Conservation (phyloP, 2,888 invertebrate species). For the Nysson spinosus region DNA sequence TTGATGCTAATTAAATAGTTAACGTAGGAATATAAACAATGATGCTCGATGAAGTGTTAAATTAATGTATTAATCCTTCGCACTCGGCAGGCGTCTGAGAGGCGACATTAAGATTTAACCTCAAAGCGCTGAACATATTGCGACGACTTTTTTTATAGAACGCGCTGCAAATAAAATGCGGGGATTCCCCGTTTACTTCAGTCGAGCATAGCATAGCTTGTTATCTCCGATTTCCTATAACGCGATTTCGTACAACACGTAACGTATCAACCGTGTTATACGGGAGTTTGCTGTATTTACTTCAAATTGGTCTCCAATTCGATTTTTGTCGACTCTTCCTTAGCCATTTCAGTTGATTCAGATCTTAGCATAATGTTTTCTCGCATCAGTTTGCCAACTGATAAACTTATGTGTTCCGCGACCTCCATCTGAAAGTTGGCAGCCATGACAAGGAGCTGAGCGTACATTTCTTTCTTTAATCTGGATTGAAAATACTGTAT, state of each 20-base stretch:
- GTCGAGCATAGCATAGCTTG: too few relatives aligned
- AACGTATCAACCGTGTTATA: neutral
- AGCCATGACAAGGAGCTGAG: slow-evolving; percentile 57
- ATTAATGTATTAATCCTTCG: too few relatives aligned
- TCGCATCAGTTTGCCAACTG: slow-evolving; percentile 62
- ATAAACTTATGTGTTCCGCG: slow-evolving; percentile 45
- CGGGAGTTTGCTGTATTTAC: slow-evolving; percentile 29
- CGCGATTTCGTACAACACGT: neutral
- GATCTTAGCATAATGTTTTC: slow-evolving; percentile 68
- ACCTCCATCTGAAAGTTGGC: slow-evolving; percentile 62
- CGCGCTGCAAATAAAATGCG: too few relatives aligned
- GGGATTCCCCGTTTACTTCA: too few relatives aligned
- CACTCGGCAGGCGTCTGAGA: too few relatives aligned
- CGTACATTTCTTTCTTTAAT: slow-evolving; percentile 66
- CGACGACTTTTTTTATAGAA: too few relatives aligned
- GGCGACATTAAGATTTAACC: too few relatives aligned
- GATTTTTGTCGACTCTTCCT: slow-evolving; percentile 34
- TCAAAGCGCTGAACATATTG: too few relatives aligned
- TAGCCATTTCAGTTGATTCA: slow-evolving; percentile 50
- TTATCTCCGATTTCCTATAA: neutral
- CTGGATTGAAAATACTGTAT: slow-evolving; percentile 41
- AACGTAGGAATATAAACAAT: too few relatives aligned
- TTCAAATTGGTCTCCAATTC: slow-evolving; percentile 19
- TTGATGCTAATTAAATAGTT: too few relatives aligned
- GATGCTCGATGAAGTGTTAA: too few relatives aligned